Conservation (phyloP, 2,113 vertebrate genomes). For the Morone saxatilis region DNA sequence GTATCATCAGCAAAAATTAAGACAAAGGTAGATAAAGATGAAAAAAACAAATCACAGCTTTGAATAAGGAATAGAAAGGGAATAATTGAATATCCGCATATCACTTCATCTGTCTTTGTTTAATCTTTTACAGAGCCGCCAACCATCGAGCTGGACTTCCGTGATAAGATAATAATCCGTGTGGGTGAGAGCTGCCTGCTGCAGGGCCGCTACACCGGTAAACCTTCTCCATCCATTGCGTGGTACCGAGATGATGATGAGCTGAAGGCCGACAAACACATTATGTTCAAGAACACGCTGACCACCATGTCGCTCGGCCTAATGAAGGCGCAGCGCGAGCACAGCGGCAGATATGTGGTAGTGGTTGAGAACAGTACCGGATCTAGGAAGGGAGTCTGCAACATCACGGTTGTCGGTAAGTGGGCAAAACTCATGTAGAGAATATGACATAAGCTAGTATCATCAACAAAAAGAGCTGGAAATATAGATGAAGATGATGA, state of each 20-base stretch:
- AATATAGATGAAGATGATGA: not conserved
- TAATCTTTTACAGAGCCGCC: slow-evolving; percentile 89
- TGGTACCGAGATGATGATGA: slow-evolving; percentile 93
- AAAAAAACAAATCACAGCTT: too few species aligned
- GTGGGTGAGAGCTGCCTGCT: slow-evolving; percentile 95
- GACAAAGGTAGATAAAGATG: too few species aligned
- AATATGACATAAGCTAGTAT: not conserved
- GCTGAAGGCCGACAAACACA: slow-evolving; percentile 90
- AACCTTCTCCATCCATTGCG: slow-evolving; percentile 91
- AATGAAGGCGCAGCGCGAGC: slow-evolving; percentile 90
- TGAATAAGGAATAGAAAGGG: too few species aligned
- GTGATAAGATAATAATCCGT: slow-evolving; percentile 92
- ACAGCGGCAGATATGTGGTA: slow-evolving; percentile 95
- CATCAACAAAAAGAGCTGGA: not conserved
- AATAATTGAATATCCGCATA: too few species aligned
- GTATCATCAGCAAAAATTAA: too few species aligned
- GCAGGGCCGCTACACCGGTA: slow-evolving; percentile 93
- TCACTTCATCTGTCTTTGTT: too few species aligned
- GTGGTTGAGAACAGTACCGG: slow-evolving; percentile 95
- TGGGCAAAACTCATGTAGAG: not conserved
- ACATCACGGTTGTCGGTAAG: slow-evolving; percentile 94
- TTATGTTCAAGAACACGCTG: slow-evolving; percentile 91
- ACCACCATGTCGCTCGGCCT: slow-evolving; percentile 90
- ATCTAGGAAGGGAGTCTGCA: slow-evolving; percentile 93
- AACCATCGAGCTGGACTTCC: slow-evolving; percentile 95